Conservation (phyloP, 2,888 invertebrate species). For the Ctena decussata region DNA sequence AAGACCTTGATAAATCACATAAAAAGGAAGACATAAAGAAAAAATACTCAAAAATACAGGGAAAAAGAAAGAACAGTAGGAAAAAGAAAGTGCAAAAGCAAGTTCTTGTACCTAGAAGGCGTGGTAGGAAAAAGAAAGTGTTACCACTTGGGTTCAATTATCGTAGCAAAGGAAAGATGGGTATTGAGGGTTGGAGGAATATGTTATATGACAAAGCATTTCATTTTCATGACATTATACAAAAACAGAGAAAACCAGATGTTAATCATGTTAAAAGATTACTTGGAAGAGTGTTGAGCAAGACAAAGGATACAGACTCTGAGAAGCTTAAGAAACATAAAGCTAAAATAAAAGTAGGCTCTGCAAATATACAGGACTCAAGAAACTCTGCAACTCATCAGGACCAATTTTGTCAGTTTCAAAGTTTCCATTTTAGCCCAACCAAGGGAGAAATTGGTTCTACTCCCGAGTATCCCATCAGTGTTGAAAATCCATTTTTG, state of each 20-base stretch:
- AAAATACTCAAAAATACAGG: too few species aligned
- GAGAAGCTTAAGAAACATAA: not conserved
- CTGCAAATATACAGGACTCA: not conserved
- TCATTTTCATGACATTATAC: not conserved
- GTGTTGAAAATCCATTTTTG: not conserved
- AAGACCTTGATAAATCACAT: too few species aligned
- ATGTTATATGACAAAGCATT: not conserved
- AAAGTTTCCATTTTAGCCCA: not conserved
- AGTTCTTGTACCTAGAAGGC: too few species aligned
- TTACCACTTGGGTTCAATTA: too few species aligned
- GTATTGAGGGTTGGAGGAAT: not conserved
- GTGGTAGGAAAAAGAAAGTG: too few species aligned
- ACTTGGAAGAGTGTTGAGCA: not conserved
- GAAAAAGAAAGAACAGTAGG: too few species aligned
- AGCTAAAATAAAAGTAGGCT: not conserved
- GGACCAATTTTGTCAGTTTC: not conserved
- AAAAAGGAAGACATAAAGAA: too few species aligned
- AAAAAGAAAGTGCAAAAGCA: too few species aligned
- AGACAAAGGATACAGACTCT: not conserved
- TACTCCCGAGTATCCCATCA: not conserved
- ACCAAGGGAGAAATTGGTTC: not conserved
- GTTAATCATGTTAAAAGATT: not conserved
- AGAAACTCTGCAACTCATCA: not conserved
- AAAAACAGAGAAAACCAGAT: not conserved
- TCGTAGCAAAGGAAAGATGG: not conserved